Base-by-base conservation (phyloP, 2,113 vertebrate species). In the Engraulis encrasicolus region DNA sequence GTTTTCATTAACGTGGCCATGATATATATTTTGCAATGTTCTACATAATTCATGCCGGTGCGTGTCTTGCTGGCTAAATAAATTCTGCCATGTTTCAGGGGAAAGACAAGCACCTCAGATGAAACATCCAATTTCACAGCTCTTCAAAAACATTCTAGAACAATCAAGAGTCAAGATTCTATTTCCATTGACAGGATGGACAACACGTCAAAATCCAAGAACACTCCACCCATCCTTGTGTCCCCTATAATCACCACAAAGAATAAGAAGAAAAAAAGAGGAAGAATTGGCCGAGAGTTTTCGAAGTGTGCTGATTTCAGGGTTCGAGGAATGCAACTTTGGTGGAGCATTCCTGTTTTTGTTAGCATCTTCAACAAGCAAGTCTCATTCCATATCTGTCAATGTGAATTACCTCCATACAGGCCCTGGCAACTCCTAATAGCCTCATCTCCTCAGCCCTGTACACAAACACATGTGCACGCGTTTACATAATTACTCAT, bases 381-480 rank as follows among this genome's bases (percentile, higher is more conserved):
- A 79, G 87, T 50, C 80, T 78, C 49, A 84, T 80, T 91, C 83
- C 83, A 54, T 90, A 89, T 89, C 85, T 92, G 91, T 93, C 91
- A 92, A 66, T 86, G 81, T 89, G 88, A 88, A 89, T 92, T 89
- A 91, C 82, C 79, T 50, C 79, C 84, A 85, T 81, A 84, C 89
- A 77, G 78, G 85, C 86, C 84, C 77, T 74, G 84, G 38, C 78
- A 37, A 19, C 23, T 54, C 81, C 88, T 88, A 87, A 92, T 85
- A 83, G 5, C 85, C 85, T 87, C 87, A 84, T 87, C 48, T 48
- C 34, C 85, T 82, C 83, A 17, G 78, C 45, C 83, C 79, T 89
- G 61, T 79, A 89, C 87, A 86, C 84, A 79, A 78, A 85, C 85
- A 84, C 85, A 88, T 38, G 52, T 50, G 48, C 77, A 50, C 86